phyloP scores from a whole-genome alignment of 2,888 invertebrate species.

The Saturnia pavonia region DNA sequence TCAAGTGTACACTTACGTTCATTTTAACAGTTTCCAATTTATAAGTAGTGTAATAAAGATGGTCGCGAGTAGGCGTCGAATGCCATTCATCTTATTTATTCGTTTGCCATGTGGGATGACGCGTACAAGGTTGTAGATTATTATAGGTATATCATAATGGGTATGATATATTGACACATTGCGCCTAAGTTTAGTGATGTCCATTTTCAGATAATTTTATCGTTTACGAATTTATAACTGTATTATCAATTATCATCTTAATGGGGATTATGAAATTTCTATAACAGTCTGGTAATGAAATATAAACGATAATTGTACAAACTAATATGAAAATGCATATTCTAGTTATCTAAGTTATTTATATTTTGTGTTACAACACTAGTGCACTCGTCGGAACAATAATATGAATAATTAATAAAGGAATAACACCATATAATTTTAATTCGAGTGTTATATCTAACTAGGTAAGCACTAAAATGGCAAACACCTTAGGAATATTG shows the following conservation, averaged over 20 bases:
- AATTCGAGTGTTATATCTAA: neutral
- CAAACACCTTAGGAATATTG: too few species aligned
- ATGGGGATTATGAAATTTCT: neutral
- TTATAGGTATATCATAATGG: neutral
- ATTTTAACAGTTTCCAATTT: conserved; percentile 43
- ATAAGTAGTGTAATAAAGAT: conserved; percentile 40
- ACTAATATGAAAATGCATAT: too few species aligned
- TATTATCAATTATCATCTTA: neutral
- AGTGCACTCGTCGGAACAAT: too few species aligned
- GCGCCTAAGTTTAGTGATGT: neutral
- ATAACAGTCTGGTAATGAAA: neutral
- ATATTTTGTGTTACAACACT: too few species aligned
- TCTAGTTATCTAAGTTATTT: too few species aligned
- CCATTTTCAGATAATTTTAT: neutral
- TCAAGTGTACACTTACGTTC: conserved; percentile 33
- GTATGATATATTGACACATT: conserved; percentile 6
- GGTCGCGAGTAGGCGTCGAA: conserved; percentile 48
- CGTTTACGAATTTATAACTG: neutral
- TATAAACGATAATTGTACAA: neutral
- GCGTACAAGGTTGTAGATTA: conserved; percentile 18
- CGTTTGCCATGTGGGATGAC: conserved; percentile 32
- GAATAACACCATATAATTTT: neutral
- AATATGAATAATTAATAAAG: too few species aligned
- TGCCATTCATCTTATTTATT: conserved; percentile 38
- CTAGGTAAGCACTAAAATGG: too few species aligned